These are phyloP conservation scores for Tetanocera ferruginea DNA, from an alignment of 2,888 invertebrate species.

Conservation along the genomic window DNA sequence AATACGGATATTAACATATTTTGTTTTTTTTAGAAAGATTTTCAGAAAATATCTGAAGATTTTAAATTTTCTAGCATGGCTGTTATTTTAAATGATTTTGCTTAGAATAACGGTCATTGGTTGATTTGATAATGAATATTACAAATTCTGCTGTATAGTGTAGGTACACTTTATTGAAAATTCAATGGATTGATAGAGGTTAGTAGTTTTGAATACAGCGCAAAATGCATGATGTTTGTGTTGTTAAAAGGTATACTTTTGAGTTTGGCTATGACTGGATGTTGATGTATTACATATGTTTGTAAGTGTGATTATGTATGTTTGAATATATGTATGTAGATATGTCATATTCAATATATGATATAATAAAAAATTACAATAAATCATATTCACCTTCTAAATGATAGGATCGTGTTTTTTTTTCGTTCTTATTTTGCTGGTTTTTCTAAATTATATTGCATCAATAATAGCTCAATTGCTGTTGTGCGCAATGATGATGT, in stretches of 20 bases:
- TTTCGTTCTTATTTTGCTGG: not conserved
- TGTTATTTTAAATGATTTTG: no score
- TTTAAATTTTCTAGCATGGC: no score
- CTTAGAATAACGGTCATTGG: no score
- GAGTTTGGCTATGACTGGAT: no score
- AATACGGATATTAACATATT: no score
- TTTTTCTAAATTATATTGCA: not conserved
- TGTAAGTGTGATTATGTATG: slow-evolving; percentile 17
- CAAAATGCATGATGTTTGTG: no score
- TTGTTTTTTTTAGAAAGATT: no score
- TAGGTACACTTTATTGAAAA: slow-evolving; percentile 52
- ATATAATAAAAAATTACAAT: not conserved
- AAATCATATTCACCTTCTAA: slow-evolving; percentile 27
- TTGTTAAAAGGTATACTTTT: no score
- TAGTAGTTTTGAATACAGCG: slow-evolving; percentile 39
- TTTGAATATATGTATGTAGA: slow-evolving; percentile 1
- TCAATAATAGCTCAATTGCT: not conserved
- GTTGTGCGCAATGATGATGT: not conserved
- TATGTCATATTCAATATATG: not conserved
- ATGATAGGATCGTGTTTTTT: not conserved
- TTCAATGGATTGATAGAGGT: slow-evolving; percentile 52
- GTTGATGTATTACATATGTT: not conserved
- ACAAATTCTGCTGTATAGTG: no score
- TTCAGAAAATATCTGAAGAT: no score
- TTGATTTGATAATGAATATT: no score